A percentile compares a stretch with the other conserved stretches of the same genome.
Conservation (phyloP, 2,888 invertebrate genomes). For the Dryococelus australis region DNA sequence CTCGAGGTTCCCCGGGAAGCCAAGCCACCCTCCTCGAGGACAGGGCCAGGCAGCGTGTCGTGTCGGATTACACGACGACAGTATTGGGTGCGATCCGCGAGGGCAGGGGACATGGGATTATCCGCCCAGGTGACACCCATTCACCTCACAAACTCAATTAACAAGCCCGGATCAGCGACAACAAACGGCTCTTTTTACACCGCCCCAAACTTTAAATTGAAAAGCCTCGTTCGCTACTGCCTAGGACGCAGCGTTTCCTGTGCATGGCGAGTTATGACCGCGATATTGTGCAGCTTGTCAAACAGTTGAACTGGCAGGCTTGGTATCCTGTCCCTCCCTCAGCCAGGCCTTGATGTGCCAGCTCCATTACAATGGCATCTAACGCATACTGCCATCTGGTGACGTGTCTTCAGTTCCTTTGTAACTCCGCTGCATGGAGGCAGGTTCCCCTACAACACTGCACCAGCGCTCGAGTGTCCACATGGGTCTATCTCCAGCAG, state of each 20-base stretch:
- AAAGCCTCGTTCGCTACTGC: not conserved
- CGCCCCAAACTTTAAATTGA: not conserved
- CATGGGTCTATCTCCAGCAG: no score
- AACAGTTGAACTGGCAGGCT: not conserved
- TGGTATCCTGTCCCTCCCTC: not conserved
- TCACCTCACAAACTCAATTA: slow-evolving; percentile 16
- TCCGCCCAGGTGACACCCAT: not conserved
- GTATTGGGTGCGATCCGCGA: not conserved
- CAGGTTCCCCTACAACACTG: no score
- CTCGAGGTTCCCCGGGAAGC: no score
- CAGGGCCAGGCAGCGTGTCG: not conserved
- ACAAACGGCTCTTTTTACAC: not conserved
- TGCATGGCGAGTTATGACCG: not conserved
- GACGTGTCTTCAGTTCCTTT: not conserved
- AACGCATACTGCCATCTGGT: not conserved
- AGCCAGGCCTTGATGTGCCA: not conserved
- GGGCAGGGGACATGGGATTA: not conserved
- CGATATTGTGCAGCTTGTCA: not conserved
- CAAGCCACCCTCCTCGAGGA: no score
- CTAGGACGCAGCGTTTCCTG: not conserved
- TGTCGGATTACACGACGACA: not conserved
- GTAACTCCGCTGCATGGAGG: not conserved
- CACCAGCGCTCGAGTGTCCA: no score
- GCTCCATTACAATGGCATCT: not conserved
- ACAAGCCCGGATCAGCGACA: slow-evolving; percentile 16